A percentile compares a stretch with the other conserved stretches of the same genome.
Evolutionary conservation across 2,888 invertebrate genomes (phyloP).

Genomic region (Macrosiphum euphorbiae): DNA sequence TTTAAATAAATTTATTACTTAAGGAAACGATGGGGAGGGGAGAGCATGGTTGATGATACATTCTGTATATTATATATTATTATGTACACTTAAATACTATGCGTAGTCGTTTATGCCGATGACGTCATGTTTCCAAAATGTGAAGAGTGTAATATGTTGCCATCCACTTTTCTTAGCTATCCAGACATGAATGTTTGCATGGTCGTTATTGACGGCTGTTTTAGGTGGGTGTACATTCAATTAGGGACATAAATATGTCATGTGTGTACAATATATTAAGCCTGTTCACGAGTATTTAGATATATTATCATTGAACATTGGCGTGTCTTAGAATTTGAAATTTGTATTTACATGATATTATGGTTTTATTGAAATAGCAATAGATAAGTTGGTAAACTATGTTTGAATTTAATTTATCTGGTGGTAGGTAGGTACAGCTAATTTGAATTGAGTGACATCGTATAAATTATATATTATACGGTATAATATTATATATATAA

Average conservation of each 20-base stretch:
- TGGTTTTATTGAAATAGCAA: not conserved
- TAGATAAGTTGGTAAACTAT: not conserved
- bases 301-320: not conserved
- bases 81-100: not conserved
- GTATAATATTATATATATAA: not conserved
- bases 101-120: not conserved
- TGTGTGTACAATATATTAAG: not conserved
- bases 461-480: too few relatives aligned
- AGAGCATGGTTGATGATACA: not conserved
- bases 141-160: not conserved
- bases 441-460: not conserved
- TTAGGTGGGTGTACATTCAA: not conserved
- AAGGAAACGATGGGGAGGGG: not conserved
- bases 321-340: not conserved
- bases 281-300: not conserved
- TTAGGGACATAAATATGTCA: not conserved
- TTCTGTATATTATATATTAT: not conserved
- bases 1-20: not conserved
- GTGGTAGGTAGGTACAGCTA: not conserved
- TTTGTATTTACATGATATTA: not conserved
- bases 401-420: not conserved
- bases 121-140: not conserved
- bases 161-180: not conserved
- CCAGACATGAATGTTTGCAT: not conserved
- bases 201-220: not conserved